Evolutionary conservation across 1,140 invertebrate genomes (phyloP).

Genomic region (Pygmarrhopalites habei): DNA sequence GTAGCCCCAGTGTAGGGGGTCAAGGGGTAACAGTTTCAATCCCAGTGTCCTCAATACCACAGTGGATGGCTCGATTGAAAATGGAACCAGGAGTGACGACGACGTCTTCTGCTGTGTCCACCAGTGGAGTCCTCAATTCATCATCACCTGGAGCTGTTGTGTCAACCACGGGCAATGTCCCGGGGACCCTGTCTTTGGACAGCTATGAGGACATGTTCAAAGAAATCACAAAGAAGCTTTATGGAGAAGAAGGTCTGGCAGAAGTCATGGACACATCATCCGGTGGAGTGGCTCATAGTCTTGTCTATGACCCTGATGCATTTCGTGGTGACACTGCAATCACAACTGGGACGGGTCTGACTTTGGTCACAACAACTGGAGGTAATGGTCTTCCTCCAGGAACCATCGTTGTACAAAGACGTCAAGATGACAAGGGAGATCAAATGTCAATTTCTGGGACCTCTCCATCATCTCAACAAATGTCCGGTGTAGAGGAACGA

Average conservation of each 20-base stretch:
- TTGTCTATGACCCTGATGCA: constrained; percentile 33
- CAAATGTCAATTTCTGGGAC: background rate
- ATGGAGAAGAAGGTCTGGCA: constrained; percentile 62
- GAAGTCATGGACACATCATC: constrained; percentile 24
- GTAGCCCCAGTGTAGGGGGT: too few relatives aligned
- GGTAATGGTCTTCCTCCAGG: constrained; percentile 34
- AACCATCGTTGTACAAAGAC: constrained; percentile 37
- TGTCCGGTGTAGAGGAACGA: constrained; percentile 50
- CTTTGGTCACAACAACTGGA: constrained; percentile 20
- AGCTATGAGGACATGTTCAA: constrained; percentile 66
- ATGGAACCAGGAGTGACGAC: constrained; percentile 14
- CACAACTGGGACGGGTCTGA: constrained; percentile 15
- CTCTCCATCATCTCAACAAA: constrained; percentile 9
- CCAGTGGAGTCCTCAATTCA: constrained; percentile 1
- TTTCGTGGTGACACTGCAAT: constrained; percentile 33
- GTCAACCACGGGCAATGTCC: background rate
- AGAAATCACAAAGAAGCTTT: constrained; percentile 81
- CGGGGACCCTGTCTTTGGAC: constrained; percentile 19
- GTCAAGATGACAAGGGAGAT: constrained; percentile 33
- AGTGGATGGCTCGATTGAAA: constrained; percentile 30
- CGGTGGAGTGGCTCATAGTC: constrained; percentile 16
- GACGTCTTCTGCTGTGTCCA: constrained; percentile 10
- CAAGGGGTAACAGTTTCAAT: too few relatives aligned
- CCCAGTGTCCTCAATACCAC: constrained; percentile 13
- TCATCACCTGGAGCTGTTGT: background rate